Base-by-base conservation (phyloP, 2,888 invertebrate species). In the Rhingia campestris region DNA sequence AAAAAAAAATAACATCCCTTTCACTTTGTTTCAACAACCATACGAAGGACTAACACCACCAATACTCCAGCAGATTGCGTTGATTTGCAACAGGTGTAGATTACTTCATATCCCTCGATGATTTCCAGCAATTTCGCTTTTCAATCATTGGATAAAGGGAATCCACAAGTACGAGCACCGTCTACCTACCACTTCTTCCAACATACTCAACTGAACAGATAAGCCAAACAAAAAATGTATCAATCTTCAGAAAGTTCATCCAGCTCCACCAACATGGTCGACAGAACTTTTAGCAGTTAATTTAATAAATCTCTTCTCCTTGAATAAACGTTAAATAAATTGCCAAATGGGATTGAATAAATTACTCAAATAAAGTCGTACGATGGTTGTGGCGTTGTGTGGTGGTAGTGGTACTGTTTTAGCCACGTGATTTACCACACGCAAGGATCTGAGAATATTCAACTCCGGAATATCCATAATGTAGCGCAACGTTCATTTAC, bases 231-330 rank as follows among this genome's bases (percentile, higher is more conserved):
- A 53, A 22, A 53, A 43, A 5, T 41, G 35, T 53, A 66, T 67
- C 58, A 82, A 72, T 82, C 77, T 63, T 49, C 22, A 37, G 43
- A 45, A 51, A 67, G 67, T 75, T 67, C 58, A 59, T 58, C 58
- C 56, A 10, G 10, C 43, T 32, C 53, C 22, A 14, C 32, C 22
- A 56, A 80, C 67, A 43, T 72, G 59, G 43, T 43, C 66, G 47
- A 59, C 63, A 47, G 47, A 84, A 84, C 79, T 84, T 80, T 84
- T 74, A 63, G 74, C 84, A 84, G 84, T 84, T 80, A 84, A 84
- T 84, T 84, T 84, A 84, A 84, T 84, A 79, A 84, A 84, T 84
- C 84, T 80, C 84, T 84, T 84, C 74, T 59, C 56, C 80, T 84
- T 84, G 84, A 84, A 80, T 84, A 75, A 74, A 64, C 74, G 79